Evolutionary conservation across 2,888 invertebrate genomes (phyloP), one percentile per base, ranked within the genome.

Genomic region (Mythimna vitellina): DNA sequence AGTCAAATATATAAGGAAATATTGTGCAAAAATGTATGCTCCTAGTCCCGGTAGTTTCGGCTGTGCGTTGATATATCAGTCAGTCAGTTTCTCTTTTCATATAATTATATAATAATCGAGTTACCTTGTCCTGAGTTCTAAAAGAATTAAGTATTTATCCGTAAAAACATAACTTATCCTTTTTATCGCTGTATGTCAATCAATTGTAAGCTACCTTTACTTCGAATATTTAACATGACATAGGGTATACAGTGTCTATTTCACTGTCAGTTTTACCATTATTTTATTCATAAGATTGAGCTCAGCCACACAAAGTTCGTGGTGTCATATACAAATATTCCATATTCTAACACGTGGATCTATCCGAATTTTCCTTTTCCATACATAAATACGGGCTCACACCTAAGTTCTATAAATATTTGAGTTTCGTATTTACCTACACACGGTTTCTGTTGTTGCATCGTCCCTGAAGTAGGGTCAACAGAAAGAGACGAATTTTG

Each of bases 321-420:
- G 54, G 57, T 57, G 29, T 38, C 60, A 54, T 53, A 72, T 25
- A 65, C 60, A 76, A 67, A 86, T 78, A 83, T 81, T 72, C 72
- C 69, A 86, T 86, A 75, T 80, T 84, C 78, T 74, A 77, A 78
- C 86, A 78, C 78, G 78, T 72, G 68, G 75, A 51, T 73, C 56
- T 70, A 78, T 77, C 68, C 62, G 69, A 83, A 86, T 84, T 83
- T 86, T 74, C 76, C 76, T 85, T 86, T 82, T 74, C 71, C 66
- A 77, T 78, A 75, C 83, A 83, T 87, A 91, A 90, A 91, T 88
- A 89, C 85, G 81, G 83, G 86, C 86, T 89, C 87, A 85, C 86
- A 87, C 87, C 83, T 81, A 87, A 89, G 88, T 90, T 89, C 87
- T 86, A 92, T 92, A 92, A 92, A 92, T 92, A 92, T 92, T 92